Base-by-base conservation (phyloP, 2,797 vertebrate genomes). In the Streptopelia turtur region DNA sequence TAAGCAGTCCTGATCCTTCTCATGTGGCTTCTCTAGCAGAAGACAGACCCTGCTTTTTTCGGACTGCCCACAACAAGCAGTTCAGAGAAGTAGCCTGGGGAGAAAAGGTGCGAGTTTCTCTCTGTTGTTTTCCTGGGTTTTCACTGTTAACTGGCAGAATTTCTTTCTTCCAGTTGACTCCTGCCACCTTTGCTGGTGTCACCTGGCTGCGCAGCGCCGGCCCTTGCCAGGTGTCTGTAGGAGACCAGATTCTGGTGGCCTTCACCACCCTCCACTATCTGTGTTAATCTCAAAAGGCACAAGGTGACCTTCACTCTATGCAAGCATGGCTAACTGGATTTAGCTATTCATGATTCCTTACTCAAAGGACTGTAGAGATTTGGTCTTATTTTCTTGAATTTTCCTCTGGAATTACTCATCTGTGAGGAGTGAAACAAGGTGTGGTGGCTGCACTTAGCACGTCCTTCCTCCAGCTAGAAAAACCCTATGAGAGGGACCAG, bases 391-490 rank as follows among this genome's bases (percentile, higher is more conserved):
- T 89, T 66, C 16, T 68, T 50, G 28, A 15, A 27, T 81, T 81
- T 45, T 57, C 39, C 21, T 75, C 69, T 68, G n/a, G 39, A 22
- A 47, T 7, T 13, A 5, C 43, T 75, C 18, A 2, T 5, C 27
- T 0, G 0, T n/a, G 24, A 83, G 25, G 21, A 57, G 27, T 27
- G 28, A 56, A 79, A n/a, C 39, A 76, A 49, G 68, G 30, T 30
- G 35, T 0, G 2, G 33, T 65, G 64, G 22, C 20, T 65, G 11
- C 50, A 11, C 13, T 31, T 39, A 35, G 8, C 9, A 31, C 24
- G 28, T 80, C 37, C 53, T 74, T 75, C 24, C 27, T 75, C 39
- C 33, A 39, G 41, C 33, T 79, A 8, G 6, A 68, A 86, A 65
- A 68, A 24, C 18, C 21, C 66, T 69, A 16, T 18, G 35, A 35